Evolutionary conservation across 2,113 vertebrate genomes (phyloP), one percentile per base, ranked within the genome.

Genomic region (Vulpes ferrilata): DNA sequence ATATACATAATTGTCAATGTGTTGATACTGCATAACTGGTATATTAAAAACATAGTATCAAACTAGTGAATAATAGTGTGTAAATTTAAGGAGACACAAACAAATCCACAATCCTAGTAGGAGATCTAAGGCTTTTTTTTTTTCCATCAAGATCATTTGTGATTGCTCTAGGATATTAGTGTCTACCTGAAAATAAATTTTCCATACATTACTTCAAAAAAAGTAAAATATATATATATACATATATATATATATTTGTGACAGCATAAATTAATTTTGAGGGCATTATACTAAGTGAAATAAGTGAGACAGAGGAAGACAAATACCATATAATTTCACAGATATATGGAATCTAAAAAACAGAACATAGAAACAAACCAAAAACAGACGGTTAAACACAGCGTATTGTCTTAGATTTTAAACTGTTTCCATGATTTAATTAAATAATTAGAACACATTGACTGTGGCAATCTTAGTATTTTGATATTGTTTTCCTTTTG

Each of bases 11-110:
- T 38, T 38, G 35, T 11, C 69, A 69, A 38, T 22, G n/a, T 74
- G 38, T 73, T 74, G 62, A 82, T 73, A 74, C 2, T 43, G 13
- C 23, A 83, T 25, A 53, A 64, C 7, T 25, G 23, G 19, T n/a
- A 43, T 73, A 62, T 55, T 85, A 86, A 74, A 15, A 83, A 15
- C 5, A 74, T 30, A 74, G 19, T 55, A 13, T 64, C n/a, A 83
- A 83, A n/a, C 53, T 60, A 43, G 8, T n/a, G 59, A 69, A 73
- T 13, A 67, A 67, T 65, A 53, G 62, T 81, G 43, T 22, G 0
- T 80, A 57, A 38, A 91, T 91, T 67, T 67, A 81, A 43, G 51
- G 4, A 91, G 32, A 90, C 88, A 90, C 88, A 90, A 30, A 88
- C 35, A 74, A 67, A 91, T 81, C 11, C 25, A 69, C 1, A 81